Conservation (phyloP, 2,888 invertebrate genomes). For the Platypus cylindrus region DNA sequence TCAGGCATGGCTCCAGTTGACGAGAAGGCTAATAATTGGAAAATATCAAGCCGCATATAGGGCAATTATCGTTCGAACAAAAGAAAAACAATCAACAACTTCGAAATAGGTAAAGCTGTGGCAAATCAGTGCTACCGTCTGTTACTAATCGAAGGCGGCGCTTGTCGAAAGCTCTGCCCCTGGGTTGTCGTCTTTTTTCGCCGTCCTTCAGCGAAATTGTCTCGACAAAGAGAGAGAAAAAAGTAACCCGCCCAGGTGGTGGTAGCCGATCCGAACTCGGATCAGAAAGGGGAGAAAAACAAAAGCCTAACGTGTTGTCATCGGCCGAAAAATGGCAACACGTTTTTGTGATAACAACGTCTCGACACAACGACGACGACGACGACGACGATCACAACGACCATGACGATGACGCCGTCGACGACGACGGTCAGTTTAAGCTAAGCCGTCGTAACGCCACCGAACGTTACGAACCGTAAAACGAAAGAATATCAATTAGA, state of each 20-base stretch:
- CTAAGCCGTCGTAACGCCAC: slow-evolving; percentile 13
- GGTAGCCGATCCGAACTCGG: slow-evolving; percentile 4
- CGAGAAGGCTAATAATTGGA: slow-evolving; percentile 14
- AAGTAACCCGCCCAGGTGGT: slow-evolving; percentile 13
- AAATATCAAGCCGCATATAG: slow-evolving; percentile 14
- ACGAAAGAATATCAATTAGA: slow-evolving; percentile 44
- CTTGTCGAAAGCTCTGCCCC: slow-evolving; percentile 8
- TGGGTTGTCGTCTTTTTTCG: slow-evolving; percentile 10
- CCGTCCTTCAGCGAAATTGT: slow-evolving; percentile 10
- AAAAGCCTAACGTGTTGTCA: slow-evolving; percentile 33
- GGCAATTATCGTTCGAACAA: slow-evolving; percentile 21
- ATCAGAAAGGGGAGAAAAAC: slow-evolving; percentile 31
- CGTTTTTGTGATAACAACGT: slow-evolving; percentile 44
- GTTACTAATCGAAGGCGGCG: slow-evolving; percentile 15
- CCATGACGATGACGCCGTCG: no score
- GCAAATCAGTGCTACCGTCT: slow-evolving; percentile 14
- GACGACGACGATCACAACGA: slow-evolving; percentile 13
- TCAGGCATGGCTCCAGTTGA: slow-evolving; percentile 7
- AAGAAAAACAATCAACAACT: slow-evolving; percentile 23
- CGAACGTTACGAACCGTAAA: slow-evolving; percentile 18
- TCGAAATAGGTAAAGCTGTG: slow-evolving; percentile 21
- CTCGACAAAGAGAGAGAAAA: slow-evolving; percentile 8
- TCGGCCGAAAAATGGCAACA: slow-evolving; percentile 32
- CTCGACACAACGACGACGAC: slow-evolving; percentile 37
- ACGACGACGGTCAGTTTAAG: slow-evolving; percentile 16